Conservation (phyloP, 2,888 invertebrate genomes). For the Frankliniella fusca region DNA sequence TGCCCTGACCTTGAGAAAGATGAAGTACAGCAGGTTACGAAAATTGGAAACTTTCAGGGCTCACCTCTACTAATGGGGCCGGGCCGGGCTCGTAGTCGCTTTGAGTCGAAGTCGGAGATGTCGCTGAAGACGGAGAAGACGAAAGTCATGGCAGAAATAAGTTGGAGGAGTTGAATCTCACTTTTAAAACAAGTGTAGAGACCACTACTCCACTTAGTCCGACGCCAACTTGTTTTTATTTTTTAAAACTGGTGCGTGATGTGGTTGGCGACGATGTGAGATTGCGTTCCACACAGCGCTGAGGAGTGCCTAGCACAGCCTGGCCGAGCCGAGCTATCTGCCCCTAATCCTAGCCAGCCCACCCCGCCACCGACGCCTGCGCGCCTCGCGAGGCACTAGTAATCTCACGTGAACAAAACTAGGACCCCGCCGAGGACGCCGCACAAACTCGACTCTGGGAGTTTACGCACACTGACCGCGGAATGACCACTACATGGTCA, state of each 20-base stretch:
- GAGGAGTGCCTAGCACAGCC: background rate
- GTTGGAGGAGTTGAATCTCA: conserved; percentile 77
- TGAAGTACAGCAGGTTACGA: too few relatives aligned
- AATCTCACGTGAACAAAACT: too few relatives aligned
- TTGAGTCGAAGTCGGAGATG: too few relatives aligned
- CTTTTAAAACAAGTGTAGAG: conserved; percentile 59
- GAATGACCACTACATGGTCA: too few relatives aligned
- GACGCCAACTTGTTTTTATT: conserved; percentile 33
- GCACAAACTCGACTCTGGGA: too few relatives aligned
- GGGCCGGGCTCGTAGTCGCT: too few relatives aligned
- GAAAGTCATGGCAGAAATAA: conserved; percentile 52
- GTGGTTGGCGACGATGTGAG: background rate
- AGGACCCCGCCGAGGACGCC: too few relatives aligned
- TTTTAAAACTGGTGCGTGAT: background rate
- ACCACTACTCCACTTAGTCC: conserved; percentile 62
- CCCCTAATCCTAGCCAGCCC: conserved; percentile 34
- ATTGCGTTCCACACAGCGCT: background rate
- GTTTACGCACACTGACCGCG: too few relatives aligned
- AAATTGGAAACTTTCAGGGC: too few relatives aligned
- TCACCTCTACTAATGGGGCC: too few relatives aligned
- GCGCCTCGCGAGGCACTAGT: too few relatives aligned
- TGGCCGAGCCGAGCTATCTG: background rate
- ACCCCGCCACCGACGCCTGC: conserved; percentile 32
- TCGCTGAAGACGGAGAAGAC: background rate
- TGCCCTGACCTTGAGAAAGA: too few relatives aligned